These are phyloP conservation scores for Erythrolamprus reginae DNA, from an alignment of 2,113 vertebrate genomes.

Conservation along the genomic window DNA sequence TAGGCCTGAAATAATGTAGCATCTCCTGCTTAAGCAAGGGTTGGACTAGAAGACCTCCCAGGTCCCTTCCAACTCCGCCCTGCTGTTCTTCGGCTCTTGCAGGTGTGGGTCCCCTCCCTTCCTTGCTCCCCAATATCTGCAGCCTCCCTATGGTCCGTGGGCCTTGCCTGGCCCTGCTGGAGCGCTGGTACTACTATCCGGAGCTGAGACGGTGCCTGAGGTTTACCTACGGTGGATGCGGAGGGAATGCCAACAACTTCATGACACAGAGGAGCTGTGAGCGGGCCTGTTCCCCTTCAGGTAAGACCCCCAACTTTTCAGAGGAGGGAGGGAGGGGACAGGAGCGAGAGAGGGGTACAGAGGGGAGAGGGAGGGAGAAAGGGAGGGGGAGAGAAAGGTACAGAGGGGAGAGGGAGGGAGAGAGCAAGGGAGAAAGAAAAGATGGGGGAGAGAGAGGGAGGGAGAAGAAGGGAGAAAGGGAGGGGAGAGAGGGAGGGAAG, in stretches of 20 bases:
- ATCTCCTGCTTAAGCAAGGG: too few species aligned
- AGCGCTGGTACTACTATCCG: conserved; percentile 60
- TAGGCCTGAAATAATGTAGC: too few species aligned
- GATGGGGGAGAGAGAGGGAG: fast-evolving
- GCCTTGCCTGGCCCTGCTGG: conserved; percentile 47
- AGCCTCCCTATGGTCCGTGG: conserved; percentile 35
- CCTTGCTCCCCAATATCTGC: background rate
- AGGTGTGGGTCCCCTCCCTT: background rate
- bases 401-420: too few species aligned
- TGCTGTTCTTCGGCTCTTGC: background rate
- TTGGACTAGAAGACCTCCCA: too few species aligned
- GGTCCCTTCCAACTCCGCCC: too few species aligned
- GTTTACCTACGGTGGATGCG: conserved; percentile 67
- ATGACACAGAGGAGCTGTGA: conserved; percentile 57
- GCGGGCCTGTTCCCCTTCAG: conserved; percentile 59
- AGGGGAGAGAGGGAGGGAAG: too few species aligned
- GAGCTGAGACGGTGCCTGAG: conserved; percentile 52
- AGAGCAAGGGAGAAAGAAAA: too few species aligned
- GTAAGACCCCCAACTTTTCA: conserved; percentile 38
- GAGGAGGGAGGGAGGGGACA: too few species aligned
- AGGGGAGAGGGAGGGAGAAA: too few species aligned
- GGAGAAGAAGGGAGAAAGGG: too few species aligned
- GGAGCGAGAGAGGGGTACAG: too few species aligned
- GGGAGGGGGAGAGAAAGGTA: too few species aligned
- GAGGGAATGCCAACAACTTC: conserved; percentile 74